phyloP scores from a whole-genome alignment of 2,888 invertebrate species.

The Noctua janthe region DNA sequence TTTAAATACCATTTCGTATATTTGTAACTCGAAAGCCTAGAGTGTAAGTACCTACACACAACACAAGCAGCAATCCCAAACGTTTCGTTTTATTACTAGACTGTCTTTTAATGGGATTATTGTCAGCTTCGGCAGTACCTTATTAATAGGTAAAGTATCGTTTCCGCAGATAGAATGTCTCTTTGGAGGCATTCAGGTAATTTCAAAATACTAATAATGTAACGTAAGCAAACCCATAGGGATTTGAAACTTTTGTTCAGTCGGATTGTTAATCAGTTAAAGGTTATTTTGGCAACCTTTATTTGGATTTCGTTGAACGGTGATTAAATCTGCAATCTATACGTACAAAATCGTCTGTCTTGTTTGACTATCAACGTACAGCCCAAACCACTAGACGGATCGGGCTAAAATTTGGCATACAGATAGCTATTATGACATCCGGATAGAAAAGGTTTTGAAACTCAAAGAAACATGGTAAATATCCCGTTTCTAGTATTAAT shows the following conservation, averaged over 20 bases:
- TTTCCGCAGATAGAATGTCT: not conserved
- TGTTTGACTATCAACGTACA: not conserved
- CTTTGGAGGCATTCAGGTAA: not conserved
- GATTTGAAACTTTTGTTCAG: not conserved
- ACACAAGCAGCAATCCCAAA: not conserved
- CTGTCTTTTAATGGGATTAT: not conserved
- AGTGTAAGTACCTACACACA: no score
- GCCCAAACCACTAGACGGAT: no score
- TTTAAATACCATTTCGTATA: constrained; percentile 6
- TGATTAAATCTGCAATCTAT: no score
- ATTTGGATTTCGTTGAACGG: no score
- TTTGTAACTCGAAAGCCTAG: not conserved
- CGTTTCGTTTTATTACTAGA: not conserved
- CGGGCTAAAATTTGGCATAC: no score
- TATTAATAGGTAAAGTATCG: not conserved
- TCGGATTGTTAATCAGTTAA: not conserved
- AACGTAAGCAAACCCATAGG: not conserved
- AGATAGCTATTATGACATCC: not conserved
- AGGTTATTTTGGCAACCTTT: not conserved
- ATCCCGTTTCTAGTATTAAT: no score
- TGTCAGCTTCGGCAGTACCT: not conserved
- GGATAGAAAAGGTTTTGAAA: no score
- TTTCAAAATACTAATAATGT: not conserved
- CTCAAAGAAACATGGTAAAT: no score
- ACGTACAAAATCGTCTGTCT: not conserved